These are phyloP conservation scores for Drosophila phalerata DNA, from an alignment of 2,888 invertebrate genomes.

Conservation along the genomic window DNA sequence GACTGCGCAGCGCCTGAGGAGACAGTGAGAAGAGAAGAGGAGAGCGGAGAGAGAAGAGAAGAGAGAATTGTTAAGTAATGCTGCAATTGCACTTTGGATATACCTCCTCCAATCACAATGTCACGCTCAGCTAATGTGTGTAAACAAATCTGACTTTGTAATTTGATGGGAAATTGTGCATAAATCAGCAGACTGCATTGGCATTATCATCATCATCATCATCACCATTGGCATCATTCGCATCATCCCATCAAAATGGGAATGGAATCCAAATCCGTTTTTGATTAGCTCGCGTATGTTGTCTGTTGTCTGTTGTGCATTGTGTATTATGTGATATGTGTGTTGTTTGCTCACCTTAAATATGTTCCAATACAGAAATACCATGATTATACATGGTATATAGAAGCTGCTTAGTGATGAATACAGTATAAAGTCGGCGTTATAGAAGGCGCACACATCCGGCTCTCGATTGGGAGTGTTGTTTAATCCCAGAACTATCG, in stretches of 20 bases:
- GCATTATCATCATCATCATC: background rate
- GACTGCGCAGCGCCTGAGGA: constrained; percentile 91
- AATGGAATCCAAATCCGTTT: constrained; percentile 56
- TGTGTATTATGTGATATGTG: background rate
- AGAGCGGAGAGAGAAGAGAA: background rate
- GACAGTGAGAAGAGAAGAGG: background rate
- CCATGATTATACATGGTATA: constrained; percentile 99
- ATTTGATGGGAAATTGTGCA: constrained; percentile 55
- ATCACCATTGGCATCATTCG: background rate
- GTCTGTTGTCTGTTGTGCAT: background rate
- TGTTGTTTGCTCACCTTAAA: constrained; percentile 90
- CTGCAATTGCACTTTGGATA: constrained; percentile 25
- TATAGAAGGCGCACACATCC: constrained; percentile 97
- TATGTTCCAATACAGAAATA: constrained; percentile 98
- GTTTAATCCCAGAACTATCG: constrained; percentile 98
- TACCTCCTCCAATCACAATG: background rate
- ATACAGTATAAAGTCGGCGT: constrained; percentile 98
- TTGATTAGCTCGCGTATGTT: constrained; percentile 50
- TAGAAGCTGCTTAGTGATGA: constrained; percentile 99
- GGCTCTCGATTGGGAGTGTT: constrained; percentile 94
- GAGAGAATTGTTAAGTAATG: constrained; percentile 33
- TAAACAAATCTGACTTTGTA: constrained; percentile 44
- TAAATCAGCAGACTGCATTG: constrained; percentile 54
- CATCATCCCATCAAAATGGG: constrained; percentile 9
- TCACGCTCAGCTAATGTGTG: constrained; percentile 27